Evolutionary conservation across 2,113 vertebrate genomes (phyloP).

Genomic region (Notothenia coriiceps): DNA sequence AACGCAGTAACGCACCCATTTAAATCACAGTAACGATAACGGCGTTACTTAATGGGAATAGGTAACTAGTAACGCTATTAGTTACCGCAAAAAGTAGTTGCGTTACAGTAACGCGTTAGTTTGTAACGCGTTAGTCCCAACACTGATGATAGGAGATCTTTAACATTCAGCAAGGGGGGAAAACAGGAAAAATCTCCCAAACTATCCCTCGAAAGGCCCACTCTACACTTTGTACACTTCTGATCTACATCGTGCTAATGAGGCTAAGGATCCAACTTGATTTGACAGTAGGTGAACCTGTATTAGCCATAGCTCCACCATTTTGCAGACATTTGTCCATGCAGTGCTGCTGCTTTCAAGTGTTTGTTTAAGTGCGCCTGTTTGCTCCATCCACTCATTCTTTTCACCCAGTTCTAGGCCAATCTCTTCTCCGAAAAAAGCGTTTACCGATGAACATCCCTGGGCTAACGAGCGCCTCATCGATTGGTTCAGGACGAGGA

Average conservation of each 20-base stretch:
- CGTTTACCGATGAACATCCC: slow-evolving; percentile 59
- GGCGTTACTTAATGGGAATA: too few species aligned
- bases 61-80: too few species aligned
- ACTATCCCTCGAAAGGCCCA: too few species aligned
- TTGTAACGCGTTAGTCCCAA: too few species aligned
- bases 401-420: slow-evolving; percentile 14
- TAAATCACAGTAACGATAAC: too few species aligned
- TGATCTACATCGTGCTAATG: background rate
- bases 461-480: slow-evolving; percentile 69
- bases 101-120: too few species aligned
- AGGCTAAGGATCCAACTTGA: background rate
- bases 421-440: slow-evolving; percentile 38
- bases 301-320: background rate
- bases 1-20: too few species aligned
- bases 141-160: too few species aligned
- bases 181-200: too few species aligned
- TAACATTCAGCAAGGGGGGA: too few species aligned
- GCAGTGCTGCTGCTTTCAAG: background rate
- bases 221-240: background rate
- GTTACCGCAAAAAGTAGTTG: too few species aligned
- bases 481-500: slow-evolving; percentile 69
- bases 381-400: slow-evolving; percentile 16
- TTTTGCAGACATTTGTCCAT: background rate
- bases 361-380: slow-evolving; percentile 5
- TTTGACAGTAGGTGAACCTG: background rate